phyloP scores from a whole-genome alignment of 2,888 invertebrate species.

The Tanytarsus gracilentus region DNA sequence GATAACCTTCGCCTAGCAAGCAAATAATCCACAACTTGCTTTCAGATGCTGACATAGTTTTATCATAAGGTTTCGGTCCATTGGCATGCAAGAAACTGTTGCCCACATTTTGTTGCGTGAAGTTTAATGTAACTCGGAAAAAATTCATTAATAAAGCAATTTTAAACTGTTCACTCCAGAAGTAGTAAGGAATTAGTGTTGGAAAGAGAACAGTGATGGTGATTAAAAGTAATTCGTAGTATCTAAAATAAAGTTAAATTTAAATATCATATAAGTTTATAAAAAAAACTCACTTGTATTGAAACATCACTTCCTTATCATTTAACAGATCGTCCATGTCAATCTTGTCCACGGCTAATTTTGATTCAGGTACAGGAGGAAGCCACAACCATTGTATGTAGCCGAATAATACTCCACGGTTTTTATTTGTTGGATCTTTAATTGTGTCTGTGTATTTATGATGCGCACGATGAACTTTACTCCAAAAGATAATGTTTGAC shows the following conservation, averaged over 20 bases:
- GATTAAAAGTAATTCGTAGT: background rate
- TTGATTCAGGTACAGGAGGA: background rate
- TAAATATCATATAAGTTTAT: no score
- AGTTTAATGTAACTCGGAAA: background rate
- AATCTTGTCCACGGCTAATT: background rate
- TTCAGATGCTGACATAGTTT: background rate
- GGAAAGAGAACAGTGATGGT: background rate
- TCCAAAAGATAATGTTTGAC: background rate
- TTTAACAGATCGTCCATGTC: background rate
- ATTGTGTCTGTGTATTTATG: background rate
- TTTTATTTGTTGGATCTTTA: background rate
- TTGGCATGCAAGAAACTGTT: background rate
- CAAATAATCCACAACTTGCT: background rate
- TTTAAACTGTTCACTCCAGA: background rate
- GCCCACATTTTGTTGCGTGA: background rate
- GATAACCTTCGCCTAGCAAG: constrained; percentile 46
- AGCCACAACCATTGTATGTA: background rate
- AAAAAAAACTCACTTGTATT: background rate
- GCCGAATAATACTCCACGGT: background rate
- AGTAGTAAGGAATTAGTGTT: background rate
- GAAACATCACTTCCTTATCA: background rate
- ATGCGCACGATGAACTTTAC: background rate
- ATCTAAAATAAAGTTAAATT: no score
- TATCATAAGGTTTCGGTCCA: background rate
- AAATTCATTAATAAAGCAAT: background rate